phyloP scores from a whole-genome alignment of 92 coral and sea anemone species.

The Actinostola sp. region DNA sequence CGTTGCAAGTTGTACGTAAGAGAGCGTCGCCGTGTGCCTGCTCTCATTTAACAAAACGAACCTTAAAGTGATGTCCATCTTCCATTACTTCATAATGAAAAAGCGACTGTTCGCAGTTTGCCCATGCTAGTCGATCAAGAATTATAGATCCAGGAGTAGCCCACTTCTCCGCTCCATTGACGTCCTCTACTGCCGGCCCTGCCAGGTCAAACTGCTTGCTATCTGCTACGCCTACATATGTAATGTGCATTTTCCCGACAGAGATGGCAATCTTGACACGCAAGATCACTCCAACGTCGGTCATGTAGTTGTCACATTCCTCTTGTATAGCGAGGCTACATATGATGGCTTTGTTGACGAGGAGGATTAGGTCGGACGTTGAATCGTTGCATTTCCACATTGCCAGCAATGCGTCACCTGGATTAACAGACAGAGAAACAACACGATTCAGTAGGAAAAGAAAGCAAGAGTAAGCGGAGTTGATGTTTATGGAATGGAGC shows the following conservation, averaged over 20 bases:
- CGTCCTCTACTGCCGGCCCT: constrained; percentile 96
- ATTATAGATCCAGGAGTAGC: constrained; percentile 97
- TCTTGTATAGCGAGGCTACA: constrained; percentile 96
- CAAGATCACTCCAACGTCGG: constrained; percentile 91
- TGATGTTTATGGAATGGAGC: too few species aligned
- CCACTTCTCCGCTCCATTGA: constrained; percentile 97
- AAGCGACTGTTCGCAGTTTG: constrained; percentile 83
- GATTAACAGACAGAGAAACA: too few species aligned
- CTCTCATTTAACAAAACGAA: constrained; percentile 14
- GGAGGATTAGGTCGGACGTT: constrained; percentile 54
- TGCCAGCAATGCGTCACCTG: constrained; percentile 96
- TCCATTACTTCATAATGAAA: constrained; percentile 82
- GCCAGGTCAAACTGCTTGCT: constrained; percentile 96
- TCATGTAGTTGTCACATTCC: constrained; percentile 96
- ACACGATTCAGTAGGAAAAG: too few species aligned
- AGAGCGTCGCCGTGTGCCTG: too few species aligned
- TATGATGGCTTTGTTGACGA: constrained; percentile 92
- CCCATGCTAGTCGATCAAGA: constrained; percentile 84
- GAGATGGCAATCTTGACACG: constrained; percentile 97
- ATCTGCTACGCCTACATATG: constrained; percentile 87
- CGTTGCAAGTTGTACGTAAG: too few species aligned
- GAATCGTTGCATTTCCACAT: constrained; percentile 79
- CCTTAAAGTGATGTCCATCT: constrained; percentile 89
- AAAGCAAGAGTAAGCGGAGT: too few species aligned
- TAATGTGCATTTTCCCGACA: constrained; percentile 87